Base-by-base conservation (phyloP, 2,888 invertebrate species). In the Andrena marginata region DNA sequence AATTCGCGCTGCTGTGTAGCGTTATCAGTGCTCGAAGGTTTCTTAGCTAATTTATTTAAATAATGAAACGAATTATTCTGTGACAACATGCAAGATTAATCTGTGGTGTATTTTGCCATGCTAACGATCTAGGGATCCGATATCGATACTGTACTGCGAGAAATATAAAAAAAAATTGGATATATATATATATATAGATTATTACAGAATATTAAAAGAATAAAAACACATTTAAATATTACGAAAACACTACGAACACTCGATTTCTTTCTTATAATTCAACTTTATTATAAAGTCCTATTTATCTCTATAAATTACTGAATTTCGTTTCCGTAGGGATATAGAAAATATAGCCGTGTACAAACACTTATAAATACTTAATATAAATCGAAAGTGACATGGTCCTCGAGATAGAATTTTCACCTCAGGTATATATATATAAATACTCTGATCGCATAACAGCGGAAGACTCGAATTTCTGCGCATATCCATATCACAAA, bases 1-100 rank as follows among this genome's bases (percentile, higher is more conserved):
- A 71, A 78, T 68, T 83, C 80, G 86, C 89, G 92, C 92, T 92
- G 91, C 92, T 92, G 88, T 92, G 92, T 92, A 92, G 92, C 90
- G 92, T 89, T 76, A 83, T 87, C 82, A 86, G 90, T 89, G 89
- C 86, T 80, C 81, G 78, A 86, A 87, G 85, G 89, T 89, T 89
- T 88, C 87, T 89, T 93, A 93, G 92, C 85, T 93, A 93, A 94
- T 93, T 94, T 93, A 93, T 94, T 93, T 91, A 92, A 92, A 83
- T 87, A 85, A 89, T 85, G 82, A 77, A 74, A 63, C 54, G 71
- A 83, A 82, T 65, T 70, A 82, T 74, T 54, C 69, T 81, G 74
- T 76, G 70, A 84, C 80, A 85, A 82, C 78, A 26, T 71, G 33
- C 31, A 77, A 59, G 51, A 75, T 75, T 60, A 49, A 73, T 74